Conservation (phyloP, 2,113 vertebrate genomes). For the Puntigrus tetrazona region DNA sequence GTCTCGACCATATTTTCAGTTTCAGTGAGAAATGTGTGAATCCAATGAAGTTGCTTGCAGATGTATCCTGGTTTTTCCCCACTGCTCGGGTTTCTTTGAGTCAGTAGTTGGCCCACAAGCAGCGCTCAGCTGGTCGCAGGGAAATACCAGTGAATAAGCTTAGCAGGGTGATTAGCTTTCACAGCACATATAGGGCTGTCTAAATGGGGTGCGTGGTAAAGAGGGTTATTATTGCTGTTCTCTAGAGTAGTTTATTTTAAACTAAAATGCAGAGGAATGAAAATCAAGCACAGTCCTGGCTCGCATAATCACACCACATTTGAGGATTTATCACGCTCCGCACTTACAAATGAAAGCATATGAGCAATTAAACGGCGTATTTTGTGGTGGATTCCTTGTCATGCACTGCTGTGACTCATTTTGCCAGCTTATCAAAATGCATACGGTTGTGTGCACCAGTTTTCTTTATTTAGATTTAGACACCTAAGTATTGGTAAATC, state of each 20-base stretch:
- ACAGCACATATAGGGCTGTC: not conserved
- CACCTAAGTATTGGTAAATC: not conserved
- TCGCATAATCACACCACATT: not conserved
- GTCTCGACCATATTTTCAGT: not conserved
- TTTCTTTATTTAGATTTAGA: not conserved
- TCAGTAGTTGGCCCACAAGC: slow-evolving; percentile 16
- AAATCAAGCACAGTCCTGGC: not conserved
- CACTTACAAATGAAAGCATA: not conserved
- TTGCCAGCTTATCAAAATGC: not conserved
- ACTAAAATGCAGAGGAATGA: not conserved
- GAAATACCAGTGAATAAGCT: slow-evolving; percentile 24
- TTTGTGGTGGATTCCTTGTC: not conserved
- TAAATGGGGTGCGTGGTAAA: not conserved
- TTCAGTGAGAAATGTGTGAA: not conserved
- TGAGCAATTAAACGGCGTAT: not conserved
- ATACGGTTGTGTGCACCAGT: not conserved
- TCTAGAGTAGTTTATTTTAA: not conserved
- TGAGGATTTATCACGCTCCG: not conserved
- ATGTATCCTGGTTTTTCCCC: slow-evolving; percentile 24
- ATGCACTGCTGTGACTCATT: not conserved
- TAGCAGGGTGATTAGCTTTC: slow-evolving; percentile 13
- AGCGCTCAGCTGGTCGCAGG: not conserved
- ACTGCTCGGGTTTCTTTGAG: slow-evolving; percentile 36
- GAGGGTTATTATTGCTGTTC: not conserved
- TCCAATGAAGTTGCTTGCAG: not conserved